Evolutionary conservation across 2,888 invertebrate species (phyloP).

Genomic region (Glyphotaelius pellucidus): DNA sequence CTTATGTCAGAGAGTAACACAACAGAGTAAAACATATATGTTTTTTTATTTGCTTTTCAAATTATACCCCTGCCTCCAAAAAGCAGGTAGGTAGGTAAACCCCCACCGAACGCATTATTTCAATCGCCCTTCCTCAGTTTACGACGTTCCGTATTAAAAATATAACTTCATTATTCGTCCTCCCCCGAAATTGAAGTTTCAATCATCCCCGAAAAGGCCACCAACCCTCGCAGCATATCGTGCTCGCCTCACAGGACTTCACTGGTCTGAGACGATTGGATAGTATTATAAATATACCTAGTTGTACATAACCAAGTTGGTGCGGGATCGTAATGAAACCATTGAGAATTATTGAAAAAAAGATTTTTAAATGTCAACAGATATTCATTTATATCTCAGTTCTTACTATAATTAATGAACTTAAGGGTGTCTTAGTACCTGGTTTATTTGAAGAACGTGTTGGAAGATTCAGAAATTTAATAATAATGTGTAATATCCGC

Average conservation of each 20-base stretch:
- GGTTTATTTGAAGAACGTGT: too few relatives aligned
- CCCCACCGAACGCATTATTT: slow-evolving; percentile 55
- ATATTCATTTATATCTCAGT: neutral
- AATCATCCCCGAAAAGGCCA: slow-evolving; percentile 64
- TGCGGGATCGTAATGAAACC: neutral
- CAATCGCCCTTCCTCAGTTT: slow-evolving; percentile 60
- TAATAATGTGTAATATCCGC: too few relatives aligned
- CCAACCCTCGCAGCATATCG: slow-evolving; percentile 53
- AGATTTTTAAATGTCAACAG: neutral
- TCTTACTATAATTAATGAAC: too few relatives aligned
- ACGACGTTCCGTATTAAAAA: slow-evolving; percentile 66
- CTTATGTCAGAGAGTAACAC: too few relatives aligned
- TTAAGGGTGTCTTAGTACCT: too few relatives aligned
- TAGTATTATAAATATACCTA: slow-evolving; percentile 30
- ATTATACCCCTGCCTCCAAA: neutral
- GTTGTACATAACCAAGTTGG: neutral
- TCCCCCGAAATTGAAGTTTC: slow-evolving; percentile 66
- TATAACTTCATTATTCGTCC: slow-evolving; percentile 66
- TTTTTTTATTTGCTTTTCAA: neutral
- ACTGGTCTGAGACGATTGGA: slow-evolving; percentile 44
- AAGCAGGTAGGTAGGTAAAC: neutral
- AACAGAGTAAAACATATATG: too few relatives aligned
- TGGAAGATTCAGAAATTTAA: too few relatives aligned
- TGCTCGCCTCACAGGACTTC: slow-evolving; percentile 37
- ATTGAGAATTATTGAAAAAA: neutral